phyloP scores from a whole-genome alignment of 2,113 vertebrate species.

The Varanus komodoensis region DNA sequence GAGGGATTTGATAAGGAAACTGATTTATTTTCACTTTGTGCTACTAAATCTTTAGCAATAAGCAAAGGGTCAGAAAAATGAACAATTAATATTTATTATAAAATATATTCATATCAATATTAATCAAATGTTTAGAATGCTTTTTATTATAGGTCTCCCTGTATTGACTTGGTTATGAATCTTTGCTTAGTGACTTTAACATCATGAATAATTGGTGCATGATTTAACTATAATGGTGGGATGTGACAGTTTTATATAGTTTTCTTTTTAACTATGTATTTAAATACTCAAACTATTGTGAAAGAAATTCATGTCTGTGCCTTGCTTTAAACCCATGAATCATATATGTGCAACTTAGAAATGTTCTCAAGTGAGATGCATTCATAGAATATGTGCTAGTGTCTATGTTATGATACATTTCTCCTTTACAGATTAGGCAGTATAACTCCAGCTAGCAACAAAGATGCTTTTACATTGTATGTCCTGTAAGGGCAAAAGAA shows the following conservation, averaged over 20 bases:
- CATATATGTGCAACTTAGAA: slow-evolving; percentile 27
- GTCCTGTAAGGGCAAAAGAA: too few relatives aligned
- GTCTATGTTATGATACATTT: slow-evolving; percentile 3
- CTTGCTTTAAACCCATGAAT: neutral
- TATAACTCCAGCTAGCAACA: slow-evolving; percentile 23
- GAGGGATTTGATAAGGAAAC: neutral
- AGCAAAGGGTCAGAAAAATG: neutral
- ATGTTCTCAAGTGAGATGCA: slow-evolving; percentile 12
- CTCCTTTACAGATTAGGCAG: neutral
- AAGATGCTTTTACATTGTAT: neutral
- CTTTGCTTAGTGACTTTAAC: neutral
- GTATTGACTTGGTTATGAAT: slow-evolving; percentile 39
- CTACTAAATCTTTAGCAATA: slow-evolving; percentile 15
- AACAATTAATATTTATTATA: slow-evolving; percentile 8
- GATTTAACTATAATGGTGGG: slow-evolving; percentile 31
- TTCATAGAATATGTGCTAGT: slow-evolving; percentile 16
- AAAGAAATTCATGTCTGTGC: slow-evolving; percentile 17
- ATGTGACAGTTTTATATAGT: slow-evolving; percentile 18
- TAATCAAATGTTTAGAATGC: neutral
- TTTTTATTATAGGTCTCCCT: slow-evolving; percentile 14
- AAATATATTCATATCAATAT: slow-evolving; percentile 25
- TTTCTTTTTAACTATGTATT: slow-evolving; percentile 16
- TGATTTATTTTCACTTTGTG: neutral
- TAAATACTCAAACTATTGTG: slow-evolving; percentile 12
- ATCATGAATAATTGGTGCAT: slow-evolving; percentile 24